Evolutionary conservation across 2,797 vertebrate species (phyloP).

Genomic region (Apogon talboti): DNA sequence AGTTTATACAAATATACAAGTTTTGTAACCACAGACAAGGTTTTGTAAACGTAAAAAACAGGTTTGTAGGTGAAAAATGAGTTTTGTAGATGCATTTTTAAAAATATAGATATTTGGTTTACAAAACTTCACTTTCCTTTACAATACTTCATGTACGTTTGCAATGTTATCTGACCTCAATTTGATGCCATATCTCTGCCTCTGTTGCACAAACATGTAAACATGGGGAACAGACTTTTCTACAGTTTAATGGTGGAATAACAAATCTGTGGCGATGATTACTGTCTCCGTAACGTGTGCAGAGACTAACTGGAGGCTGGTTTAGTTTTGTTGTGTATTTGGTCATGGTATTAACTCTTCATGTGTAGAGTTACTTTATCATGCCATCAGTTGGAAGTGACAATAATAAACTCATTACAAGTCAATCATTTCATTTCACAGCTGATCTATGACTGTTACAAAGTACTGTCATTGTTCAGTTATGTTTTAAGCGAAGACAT

Average conservation of each 20-base stretch:
- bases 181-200: too few species aligned
- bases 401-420: conserved; percentile 14
- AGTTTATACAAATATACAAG: too few species aligned
- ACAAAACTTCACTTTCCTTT: too few species aligned
- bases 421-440: conserved; percentile 68
- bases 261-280: conserved; percentile 24
- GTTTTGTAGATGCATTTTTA: too few species aligned
- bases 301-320: not conserved
- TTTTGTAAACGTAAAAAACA: too few species aligned
- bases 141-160: too few species aligned
- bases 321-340: conserved; percentile 44
- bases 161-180: too few species aligned
- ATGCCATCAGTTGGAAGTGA: conserved; percentile 35
- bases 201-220: conserved; percentile 27
- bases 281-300: conserved; percentile 14
- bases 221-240: conserved; percentile 3
- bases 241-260: conserved; percentile 10
- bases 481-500: conserved; percentile 56
- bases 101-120: too few species aligned
- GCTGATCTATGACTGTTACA: conserved; percentile 45
- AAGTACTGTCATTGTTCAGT: conserved; percentile 40
- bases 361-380: conserved; percentile 34
- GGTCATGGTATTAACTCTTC: conserved; percentile 11
- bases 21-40: too few species aligned
- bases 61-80: too few species aligned